These are phyloP conservation scores for Xenentodon cancila DNA, from an alignment of 2,797 vertebrate species.

Conservation along the genomic window DNA sequence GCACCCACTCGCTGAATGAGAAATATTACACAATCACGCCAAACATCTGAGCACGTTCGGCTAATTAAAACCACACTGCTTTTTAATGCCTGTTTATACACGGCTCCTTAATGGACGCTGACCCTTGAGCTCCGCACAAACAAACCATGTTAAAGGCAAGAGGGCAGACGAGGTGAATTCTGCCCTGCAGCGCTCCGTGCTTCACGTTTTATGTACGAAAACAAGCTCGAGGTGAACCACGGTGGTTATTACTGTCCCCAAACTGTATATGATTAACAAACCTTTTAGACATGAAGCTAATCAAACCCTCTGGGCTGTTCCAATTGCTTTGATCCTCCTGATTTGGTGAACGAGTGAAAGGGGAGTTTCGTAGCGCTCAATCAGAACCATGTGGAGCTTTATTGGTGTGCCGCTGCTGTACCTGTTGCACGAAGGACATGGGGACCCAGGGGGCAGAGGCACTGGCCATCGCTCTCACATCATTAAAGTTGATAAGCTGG, in stretches of 20 bases:
- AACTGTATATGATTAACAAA: too few relatives aligned
- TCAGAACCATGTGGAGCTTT: slow-evolving; percentile 76
- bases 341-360: slow-evolving; percentile 37
- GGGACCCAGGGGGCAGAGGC: slow-evolving; percentile 61
- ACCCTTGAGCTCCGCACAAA: slow-evolving; percentile 62
- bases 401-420: slow-evolving; percentile 59
- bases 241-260: neutral
- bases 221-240: neutral
- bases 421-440: slow-evolving; percentile 60
- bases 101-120: slow-evolving; percentile 30
- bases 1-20: slow-evolving; percentile 36
- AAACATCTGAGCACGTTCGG: slow-evolving; percentile 61
- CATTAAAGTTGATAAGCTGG: slow-evolving; percentile 76
- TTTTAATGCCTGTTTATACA: slow-evolving; percentile 76
- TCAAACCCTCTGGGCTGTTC: slow-evolving; percentile 11
- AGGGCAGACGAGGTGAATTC: neutral
- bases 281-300: too few relatives aligned
- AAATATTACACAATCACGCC: slow-evolving; percentile 72
- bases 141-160: slow-evolving; percentile 28
- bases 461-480: slow-evolving; percentile 63
- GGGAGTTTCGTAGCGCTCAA: slow-evolving; percentile 60
- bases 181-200: neutral
- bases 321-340: slow-evolving; percentile 40
- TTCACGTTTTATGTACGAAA: slow-evolving; percentile 18
- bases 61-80: slow-evolving; percentile 75